phyloP scores from a whole-genome alignment of 2,113 vertebrate species.

The Ramphastos sulfuratus region DNA sequence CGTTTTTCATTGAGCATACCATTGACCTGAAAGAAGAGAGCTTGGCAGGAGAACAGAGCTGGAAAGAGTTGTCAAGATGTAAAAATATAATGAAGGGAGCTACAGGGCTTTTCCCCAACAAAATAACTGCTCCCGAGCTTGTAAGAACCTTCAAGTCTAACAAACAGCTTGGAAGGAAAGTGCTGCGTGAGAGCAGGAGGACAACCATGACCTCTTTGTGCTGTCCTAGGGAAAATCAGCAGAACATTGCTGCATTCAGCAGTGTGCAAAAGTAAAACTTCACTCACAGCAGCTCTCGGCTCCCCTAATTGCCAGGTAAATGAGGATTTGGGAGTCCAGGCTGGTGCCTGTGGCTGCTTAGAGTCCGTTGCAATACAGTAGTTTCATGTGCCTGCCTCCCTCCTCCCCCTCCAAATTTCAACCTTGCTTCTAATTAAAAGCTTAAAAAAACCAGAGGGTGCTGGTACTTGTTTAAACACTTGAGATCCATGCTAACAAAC shows the following conservation, averaged over 20 bases:
- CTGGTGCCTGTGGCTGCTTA: slow-evolving; percentile 14
- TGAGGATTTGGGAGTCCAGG: slow-evolving; percentile 4
- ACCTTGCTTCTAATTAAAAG: slow-evolving; percentile 19
- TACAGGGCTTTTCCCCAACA: slow-evolving; percentile 57
- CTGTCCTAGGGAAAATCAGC: slow-evolving; percentile 42
- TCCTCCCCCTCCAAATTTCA: too few species aligned
- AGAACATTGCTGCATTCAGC: slow-evolving; percentile 60
- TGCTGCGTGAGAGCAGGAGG: slow-evolving; percentile 32
- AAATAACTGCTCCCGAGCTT: slow-evolving; percentile 30
- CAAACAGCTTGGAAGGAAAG: slow-evolving; percentile 55
- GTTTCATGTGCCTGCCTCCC: neutral
- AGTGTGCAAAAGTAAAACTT: slow-evolving; percentile 42
- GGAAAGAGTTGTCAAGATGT: slow-evolving; percentile 65
- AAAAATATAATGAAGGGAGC: slow-evolving; percentile 59
- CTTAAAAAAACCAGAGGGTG: neutral
- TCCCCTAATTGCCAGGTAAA: slow-evolving; percentile 63
- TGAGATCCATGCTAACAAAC: neutral
- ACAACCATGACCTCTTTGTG: slow-evolving; percentile 55
- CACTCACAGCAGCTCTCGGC: slow-evolving; percentile 18
- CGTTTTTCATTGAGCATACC: slow-evolving; percentile 25
- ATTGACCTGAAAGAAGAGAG: slow-evolving; percentile 27
- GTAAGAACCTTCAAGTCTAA: slow-evolving; percentile 42
- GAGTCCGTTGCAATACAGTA: neutral
- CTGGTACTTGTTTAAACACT: neutral
- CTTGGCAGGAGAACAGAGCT: slow-evolving; percentile 63